Evolutionary conservation across 2,888 invertebrate genomes (phyloP).

Genomic region (Yponomeuta sedellus): DNA sequence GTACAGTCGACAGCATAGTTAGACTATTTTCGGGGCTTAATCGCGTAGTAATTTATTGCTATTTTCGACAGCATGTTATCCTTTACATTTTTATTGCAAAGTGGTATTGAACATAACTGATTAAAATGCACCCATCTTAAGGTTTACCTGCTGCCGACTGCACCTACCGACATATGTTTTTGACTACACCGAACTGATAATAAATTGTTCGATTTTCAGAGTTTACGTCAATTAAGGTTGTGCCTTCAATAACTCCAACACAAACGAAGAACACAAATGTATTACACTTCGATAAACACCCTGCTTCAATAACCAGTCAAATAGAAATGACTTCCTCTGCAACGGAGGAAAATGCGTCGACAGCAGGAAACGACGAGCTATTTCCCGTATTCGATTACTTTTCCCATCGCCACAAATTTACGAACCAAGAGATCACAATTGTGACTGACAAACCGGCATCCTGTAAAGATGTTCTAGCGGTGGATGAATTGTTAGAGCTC

Average conservation of each 20-base stretch:
- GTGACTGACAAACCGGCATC: conserved; percentile 20
- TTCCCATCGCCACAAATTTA: conserved; percentile 43
- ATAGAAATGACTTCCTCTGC: conserved; percentile 1
- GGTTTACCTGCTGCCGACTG: too few species aligned
- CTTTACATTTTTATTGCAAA: too few species aligned
- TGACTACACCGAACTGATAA: too few species aligned
- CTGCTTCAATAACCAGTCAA: conserved; percentile 32
- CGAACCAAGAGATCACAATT: conserved; percentile 29
- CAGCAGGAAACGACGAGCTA: neutral
- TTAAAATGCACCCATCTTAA: too few species aligned
- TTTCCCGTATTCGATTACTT: conserved; percentile 36
- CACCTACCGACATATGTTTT: too few species aligned
- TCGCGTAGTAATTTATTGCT: too few species aligned
- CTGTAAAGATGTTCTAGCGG: conserved; percentile 47
- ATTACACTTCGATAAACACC: neutral
- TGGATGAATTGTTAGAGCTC: conserved; percentile 57
- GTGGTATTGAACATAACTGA: too few species aligned
- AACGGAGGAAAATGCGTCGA: neutral
- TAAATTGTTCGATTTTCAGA: neutral
- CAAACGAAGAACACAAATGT: neutral
- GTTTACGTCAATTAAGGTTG: neutral
- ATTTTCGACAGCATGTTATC: too few species aligned
- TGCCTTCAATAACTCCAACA: neutral
- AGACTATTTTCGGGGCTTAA: too few species aligned
- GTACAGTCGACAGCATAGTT: too few species aligned